Conservation (phyloP, 2,113 vertebrate genomes). For the Hipposideros armiger region DNA sequence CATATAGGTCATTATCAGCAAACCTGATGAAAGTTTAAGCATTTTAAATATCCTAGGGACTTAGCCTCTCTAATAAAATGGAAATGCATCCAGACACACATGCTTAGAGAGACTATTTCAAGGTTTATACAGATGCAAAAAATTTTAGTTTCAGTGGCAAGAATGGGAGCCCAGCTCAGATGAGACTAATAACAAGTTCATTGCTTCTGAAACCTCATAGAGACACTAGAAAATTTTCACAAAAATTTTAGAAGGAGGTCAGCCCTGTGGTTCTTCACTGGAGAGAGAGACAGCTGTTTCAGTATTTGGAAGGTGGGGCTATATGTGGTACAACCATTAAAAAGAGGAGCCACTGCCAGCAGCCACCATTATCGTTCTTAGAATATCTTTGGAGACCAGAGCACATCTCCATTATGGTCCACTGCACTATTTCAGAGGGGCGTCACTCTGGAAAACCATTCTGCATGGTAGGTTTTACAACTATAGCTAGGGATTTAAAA, state of each 20-base stretch:
- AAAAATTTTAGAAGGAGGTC: conserved; percentile 68
- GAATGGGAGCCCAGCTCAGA: conserved; percentile 66
- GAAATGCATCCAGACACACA: conserved; percentile 66
- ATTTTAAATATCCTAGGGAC: conserved; percentile 48
- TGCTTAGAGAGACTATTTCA: conserved; percentile 74
- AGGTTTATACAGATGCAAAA: conserved; percentile 76
- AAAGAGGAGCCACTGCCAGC: not conserved
- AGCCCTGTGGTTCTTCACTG: conserved; percentile 60
- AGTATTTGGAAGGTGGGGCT: conserved; percentile 5
- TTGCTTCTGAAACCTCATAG: conserved; percentile 68
- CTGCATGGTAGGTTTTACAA: not conserved
- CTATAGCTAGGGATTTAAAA: not conserved
- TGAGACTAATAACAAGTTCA: conserved; percentile 63
- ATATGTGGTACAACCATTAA: not conserved
- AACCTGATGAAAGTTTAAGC: conserved; percentile 70
- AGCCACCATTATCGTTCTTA: not conserved
- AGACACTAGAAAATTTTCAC: conserved; percentile 67
- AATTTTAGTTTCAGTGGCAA: conserved; percentile 74
- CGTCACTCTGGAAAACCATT: not conserved
- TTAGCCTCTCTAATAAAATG: conserved; percentile 68
- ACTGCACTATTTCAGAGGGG: not conserved
- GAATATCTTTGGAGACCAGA: not conserved
- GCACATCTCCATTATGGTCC: not conserved
- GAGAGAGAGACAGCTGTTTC: conserved; percentile 39
- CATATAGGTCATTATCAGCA: conserved; percentile 23